Evolutionary conservation across 2,113 vertebrate genomes (phyloP).

Genomic region (Campylorhamphus procurvoides): DNA sequence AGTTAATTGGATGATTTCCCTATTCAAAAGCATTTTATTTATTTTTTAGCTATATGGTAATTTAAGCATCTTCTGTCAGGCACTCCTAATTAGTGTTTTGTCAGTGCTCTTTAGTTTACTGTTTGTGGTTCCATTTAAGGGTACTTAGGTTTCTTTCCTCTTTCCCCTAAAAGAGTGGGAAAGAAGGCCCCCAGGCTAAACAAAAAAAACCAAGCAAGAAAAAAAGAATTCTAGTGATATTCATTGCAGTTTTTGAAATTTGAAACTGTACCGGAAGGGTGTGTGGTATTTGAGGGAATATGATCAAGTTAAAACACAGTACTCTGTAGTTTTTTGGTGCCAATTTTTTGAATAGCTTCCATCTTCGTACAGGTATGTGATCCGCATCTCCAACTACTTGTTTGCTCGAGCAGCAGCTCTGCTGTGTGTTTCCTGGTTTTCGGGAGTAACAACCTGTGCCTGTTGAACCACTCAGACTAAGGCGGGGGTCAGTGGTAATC

Average conservation of each 20-base stretch:
- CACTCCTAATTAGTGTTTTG: neutral
- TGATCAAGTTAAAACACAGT: neutral
- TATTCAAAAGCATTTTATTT: neutral
- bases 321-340: neutral
- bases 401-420: neutral
- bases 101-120: neutral
- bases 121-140: neutral
- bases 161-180: neutral
- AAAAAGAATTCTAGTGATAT: neutral
- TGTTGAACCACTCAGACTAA: neutral
- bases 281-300: neutral
- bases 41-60: neutral
- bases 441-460: neutral
- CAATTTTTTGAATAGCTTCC: neutral
- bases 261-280: neutral
- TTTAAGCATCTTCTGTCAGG: neutral
- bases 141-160: neutral
- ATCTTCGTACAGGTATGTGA: neutral
- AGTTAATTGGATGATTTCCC: neutral
- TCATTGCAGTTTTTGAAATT: neutral
- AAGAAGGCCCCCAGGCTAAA: neutral
- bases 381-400: neutral
- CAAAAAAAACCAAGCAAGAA: neutral
- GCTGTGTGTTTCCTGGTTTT: neutral
- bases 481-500: neutral